Percentiles rank a stretch among this genome's conserved stretches.
These are phyloP conservation scores for Epizoanthus scotinus DNA, from an alignment of 92 coral and sea anemone species.

Conservation along the genomic window DNA sequence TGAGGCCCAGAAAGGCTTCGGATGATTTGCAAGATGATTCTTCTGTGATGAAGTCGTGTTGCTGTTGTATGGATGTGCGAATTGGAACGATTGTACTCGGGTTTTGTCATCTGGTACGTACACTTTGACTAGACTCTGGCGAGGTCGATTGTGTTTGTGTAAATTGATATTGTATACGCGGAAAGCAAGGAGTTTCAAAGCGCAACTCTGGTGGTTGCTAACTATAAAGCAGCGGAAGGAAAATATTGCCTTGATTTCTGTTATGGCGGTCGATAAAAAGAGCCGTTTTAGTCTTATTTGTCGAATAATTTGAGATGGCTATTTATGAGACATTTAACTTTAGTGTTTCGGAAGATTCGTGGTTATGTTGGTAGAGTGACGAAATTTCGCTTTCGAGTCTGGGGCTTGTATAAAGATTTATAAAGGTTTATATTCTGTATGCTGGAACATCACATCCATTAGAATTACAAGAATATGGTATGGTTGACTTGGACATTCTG, in stretches of 20 bases:
- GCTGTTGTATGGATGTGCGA: slow-evolving; percentile 97
- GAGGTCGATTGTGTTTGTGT: slow-evolving; percentile 1
- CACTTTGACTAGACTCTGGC: too few relatives aligned
- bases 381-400: slow-evolving; percentile 11
- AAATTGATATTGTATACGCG: background rate
- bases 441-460: too few relatives aligned
- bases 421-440: too few relatives aligned
- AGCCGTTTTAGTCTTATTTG: background rate
- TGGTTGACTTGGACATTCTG: background rate
- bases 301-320: background rate
- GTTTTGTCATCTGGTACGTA: slow-evolving; percentile 90
- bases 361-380: background rate
- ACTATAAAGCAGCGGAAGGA: background rate
- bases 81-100: slow-evolving; percentile 96
- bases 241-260: background rate
- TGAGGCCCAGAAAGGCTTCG: slow-evolving; percentile 79
- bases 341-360: too few relatives aligned
- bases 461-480: background rate
- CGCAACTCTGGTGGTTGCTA: background rate
- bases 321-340: too few relatives aligned
- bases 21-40: slow-evolving; percentile 63
- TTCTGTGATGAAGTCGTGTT: slow-evolving; percentile 89
- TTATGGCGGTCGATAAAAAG: background rate
- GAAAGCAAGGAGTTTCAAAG: background rate
- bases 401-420: background rate